Conservation (phyloP, 2,113 vertebrate species). For the Oncorhynchus clarkii region DNA sequence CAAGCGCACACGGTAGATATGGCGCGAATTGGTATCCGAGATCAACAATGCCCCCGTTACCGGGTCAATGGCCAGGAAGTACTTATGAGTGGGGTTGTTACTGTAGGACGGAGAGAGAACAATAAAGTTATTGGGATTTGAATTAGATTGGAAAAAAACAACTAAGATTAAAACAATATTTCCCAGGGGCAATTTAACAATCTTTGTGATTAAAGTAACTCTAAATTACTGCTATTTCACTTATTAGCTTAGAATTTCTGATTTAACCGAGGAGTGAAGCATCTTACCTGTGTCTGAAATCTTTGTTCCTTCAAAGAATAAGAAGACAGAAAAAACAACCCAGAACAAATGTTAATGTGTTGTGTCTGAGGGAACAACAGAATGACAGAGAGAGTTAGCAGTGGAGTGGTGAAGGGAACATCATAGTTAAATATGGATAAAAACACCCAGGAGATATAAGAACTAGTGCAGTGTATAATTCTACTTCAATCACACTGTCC, state of each 20-base stretch:
- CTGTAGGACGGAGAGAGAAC: slow-evolving; percentile 66
- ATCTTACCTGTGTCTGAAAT: slow-evolving; percentile 99
- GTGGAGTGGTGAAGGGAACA: slow-evolving; percentile 45
- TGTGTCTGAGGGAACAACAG: too few species aligned
- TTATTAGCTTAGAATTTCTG: too few species aligned
- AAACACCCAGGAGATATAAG: slow-evolving; percentile 49
- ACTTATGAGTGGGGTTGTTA: slow-evolving; percentile 98
- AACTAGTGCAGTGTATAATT: slow-evolving; percentile 33
- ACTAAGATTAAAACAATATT: neutral
- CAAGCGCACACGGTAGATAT: slow-evolving; percentile 88
- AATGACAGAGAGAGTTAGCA: neutral
- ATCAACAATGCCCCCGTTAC: slow-evolving; percentile 91
- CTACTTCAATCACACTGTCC: slow-evolving; percentile 26
- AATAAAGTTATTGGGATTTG: neutral
- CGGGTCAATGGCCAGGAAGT: slow-evolving; percentile 96
- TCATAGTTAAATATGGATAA: slow-evolving; percentile 51
- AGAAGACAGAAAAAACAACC: slow-evolving; percentile 73
- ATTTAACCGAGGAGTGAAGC: neutral
- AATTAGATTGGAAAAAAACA: neutral
- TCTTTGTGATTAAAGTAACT: too few species aligned
- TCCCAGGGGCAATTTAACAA: too few species aligned
- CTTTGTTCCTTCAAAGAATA: slow-evolving; percentile 93
- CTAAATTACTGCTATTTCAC: too few species aligned
- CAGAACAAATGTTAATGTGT: slow-evolving; percentile 52
- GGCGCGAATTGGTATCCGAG: slow-evolving; percentile 94